These are phyloP conservation scores for Apogon talboti DNA, from an alignment of 2,797 vertebrate species.

Conservation along the genomic window DNA sequence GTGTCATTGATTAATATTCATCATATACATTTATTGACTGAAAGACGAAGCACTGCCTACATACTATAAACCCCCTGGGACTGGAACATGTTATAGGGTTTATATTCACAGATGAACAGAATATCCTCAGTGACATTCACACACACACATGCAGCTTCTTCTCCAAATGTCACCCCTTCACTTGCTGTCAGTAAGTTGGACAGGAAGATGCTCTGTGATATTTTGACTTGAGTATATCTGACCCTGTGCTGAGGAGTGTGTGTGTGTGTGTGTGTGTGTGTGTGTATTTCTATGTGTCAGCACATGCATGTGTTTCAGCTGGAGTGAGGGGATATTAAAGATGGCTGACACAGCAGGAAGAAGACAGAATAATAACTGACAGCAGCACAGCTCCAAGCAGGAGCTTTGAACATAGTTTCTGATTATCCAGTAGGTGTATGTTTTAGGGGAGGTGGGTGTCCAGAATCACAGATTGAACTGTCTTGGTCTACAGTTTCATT, in stretches of 20 bases:
- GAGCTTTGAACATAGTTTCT: conserved; percentile 60
- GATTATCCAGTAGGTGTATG: conserved; percentile 51
- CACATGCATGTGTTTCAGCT: conserved; percentile 36
- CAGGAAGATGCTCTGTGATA: conserved; percentile 46
- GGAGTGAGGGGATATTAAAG: conserved; percentile 44
- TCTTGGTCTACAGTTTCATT: conserved; percentile 47
- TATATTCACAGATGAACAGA: conserved; percentile 32
- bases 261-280: not conserved
- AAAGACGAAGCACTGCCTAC: conserved; percentile 49
- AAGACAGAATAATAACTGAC: conserved; percentile 64
- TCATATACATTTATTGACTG: conserved; percentile 55
- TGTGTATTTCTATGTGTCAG: conserved; percentile 10
- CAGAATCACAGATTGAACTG: conserved; percentile 50
- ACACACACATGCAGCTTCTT: conserved; percentile 27
- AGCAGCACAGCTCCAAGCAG: conserved; percentile 47
- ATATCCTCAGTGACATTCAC: conserved; percentile 54
- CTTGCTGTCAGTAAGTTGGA: conserved; percentile 50
- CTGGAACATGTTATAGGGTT: conserved; percentile 30
- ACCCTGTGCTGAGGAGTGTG: conserved; percentile 4
- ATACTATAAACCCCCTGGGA: conserved; percentile 28
- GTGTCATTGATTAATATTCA: conserved; percentile 70
- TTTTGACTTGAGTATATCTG: conserved; percentile 46
- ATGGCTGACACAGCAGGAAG: conserved; percentile 65
- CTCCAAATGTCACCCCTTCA: conserved; percentile 63
- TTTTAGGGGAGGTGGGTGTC: conserved; percentile 36